phyloP scores from a whole-genome alignment of 2,113 vertebrate species.

The Salminus brasiliensis region DNA sequence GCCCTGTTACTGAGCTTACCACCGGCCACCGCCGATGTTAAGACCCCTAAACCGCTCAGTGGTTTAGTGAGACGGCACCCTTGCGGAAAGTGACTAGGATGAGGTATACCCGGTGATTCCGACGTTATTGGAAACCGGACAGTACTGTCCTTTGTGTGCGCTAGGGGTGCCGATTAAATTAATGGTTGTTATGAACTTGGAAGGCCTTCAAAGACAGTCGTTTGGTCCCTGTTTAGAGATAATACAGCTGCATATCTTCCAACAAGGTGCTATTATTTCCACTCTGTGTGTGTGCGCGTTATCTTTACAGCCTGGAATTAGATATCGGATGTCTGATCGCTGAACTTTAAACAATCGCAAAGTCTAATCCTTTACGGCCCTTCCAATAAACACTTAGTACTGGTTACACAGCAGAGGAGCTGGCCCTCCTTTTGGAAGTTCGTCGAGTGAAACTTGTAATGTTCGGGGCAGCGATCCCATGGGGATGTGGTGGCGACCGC shows the following conservation, averaged over 20 bases:
- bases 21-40: no score
- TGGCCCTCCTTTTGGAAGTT: not conserved
- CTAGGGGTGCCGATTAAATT: conserved; percentile 27
- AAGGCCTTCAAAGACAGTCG: conserved; percentile 32
- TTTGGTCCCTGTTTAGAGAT: conserved; percentile 28
- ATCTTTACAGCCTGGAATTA: not conserved
- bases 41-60: no score
- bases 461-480: conserved; percentile 15
- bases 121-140: not conserved
- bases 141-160: conserved; percentile 15
- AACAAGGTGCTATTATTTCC: conserved; percentile 16
- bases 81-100: not conserved
- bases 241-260: conserved; percentile 9
- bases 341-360: not conserved
- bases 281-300: conserved; percentile 12
- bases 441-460: conserved; percentile 1
- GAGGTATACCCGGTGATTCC: not conserved
- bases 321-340: not conserved
- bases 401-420: not conserved
- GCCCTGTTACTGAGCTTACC: no score
- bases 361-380: conserved; percentile 11
- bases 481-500: conserved; percentile 31
- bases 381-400: not conserved
- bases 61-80: not conserved
- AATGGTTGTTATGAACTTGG: conserved; percentile 33